phyloP scores from a whole-genome alignment of 1,140 invertebrate species.

The Leptinotarsa undecemlineata region DNA sequence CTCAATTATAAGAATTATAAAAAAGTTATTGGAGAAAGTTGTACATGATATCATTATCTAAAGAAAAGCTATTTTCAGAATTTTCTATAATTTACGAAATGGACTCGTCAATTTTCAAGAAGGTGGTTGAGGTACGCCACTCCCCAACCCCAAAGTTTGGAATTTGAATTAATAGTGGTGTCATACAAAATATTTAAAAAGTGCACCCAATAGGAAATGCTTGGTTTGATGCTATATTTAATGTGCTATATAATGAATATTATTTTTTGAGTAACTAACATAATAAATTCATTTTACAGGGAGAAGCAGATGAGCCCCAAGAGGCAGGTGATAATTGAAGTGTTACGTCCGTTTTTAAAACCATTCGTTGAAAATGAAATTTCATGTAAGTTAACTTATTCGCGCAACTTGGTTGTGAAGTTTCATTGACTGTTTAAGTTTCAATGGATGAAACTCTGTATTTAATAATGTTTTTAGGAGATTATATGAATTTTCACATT shows the following conservation, averaged over 20 bases:
- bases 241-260: not conserved
- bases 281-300: slow-evolving; percentile 42
- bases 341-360: slow-evolving; percentile 54
- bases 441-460: slow-evolving; percentile 55
- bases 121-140: no score
- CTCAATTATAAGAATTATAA: no score
- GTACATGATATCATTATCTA: no score
- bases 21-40: no score
- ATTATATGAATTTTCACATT: slow-evolving; percentile 54
- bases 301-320: slow-evolving; percentile 55
- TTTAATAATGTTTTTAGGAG: slow-evolving; percentile 58
- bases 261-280: slow-evolving; percentile 12
- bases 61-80: no score
- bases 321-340: slow-evolving; percentile 56
- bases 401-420: slow-evolving; percentile 57
- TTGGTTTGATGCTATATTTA: no score
- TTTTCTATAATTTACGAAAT: no score
- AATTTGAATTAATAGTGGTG: no score
- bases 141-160: no score
- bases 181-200: no score
- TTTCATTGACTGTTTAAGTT: slow-evolving; percentile 54
- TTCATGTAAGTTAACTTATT: slow-evolving; percentile 58
- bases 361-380: slow-evolving; percentile 57
- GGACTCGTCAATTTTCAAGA: no score
- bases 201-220: no score